Evolutionary conservation across 2,113 vertebrate species (phyloP), one percentile per base, ranked within the genome.

Genomic region (Sceloporus tristichus): DNA sequence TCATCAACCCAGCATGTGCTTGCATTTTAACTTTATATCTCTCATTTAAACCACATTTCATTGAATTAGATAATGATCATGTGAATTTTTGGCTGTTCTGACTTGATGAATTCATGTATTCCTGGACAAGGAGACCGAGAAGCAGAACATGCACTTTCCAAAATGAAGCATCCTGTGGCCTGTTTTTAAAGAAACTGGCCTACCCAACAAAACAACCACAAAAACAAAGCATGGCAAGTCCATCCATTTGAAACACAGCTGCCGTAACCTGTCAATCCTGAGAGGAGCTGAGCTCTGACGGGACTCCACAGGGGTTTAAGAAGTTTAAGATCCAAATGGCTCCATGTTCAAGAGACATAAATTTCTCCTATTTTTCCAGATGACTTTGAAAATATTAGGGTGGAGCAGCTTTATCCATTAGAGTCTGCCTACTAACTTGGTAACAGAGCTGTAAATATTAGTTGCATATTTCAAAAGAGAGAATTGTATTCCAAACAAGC

Each of bases 401-500:
- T 13, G 59, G 90, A 89, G 19, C 5, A 85, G n/a, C 8, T 84
- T 92, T 89, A 68, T 86, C 86, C 40, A 27, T 84, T 10, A 27
- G 84, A 85, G 9, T 29, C 68, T 87, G 29, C 62, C 71, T 5
- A 87, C 89, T 75, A 86, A 79, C 10, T 90, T 40, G 84, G n/a
- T 78, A 91, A 90, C 16, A 59, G 84, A 14, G 70, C 79, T 74
- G 14, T n/a, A 34, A 23, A 16, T 38, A 54, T 86, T 66, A 21
- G 75, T 84, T 83, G 68, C 85, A 79, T 89, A 74, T 40, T 29
- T 87, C 75, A 71, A 53, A 65, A 5, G 0, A 0, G 74, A 80
- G 56, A 87, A 48, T 19, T 62, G 34, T 77, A 82, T 77, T 80
- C 87, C 82, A 85, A 85, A 62, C 89, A 34, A 56, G 53, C 18